These are phyloP conservation scores for Dendrolimus pini DNA, from an alignment of 2,888 invertebrate species.

Conservation along the genomic window DNA sequence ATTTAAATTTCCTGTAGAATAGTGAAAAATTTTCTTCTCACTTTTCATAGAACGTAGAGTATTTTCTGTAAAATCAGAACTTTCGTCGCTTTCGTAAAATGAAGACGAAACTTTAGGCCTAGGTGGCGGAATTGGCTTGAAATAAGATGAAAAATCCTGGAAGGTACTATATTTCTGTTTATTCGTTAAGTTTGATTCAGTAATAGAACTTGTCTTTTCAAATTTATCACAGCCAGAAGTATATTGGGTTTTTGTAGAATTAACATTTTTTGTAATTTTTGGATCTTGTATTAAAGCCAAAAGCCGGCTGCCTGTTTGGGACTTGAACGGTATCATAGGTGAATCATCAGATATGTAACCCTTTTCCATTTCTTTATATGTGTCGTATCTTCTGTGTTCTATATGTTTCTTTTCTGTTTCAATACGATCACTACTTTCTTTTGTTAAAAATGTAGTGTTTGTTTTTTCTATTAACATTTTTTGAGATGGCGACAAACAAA, in stretches of 20 bases:
- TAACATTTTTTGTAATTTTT: conserved; percentile 45
- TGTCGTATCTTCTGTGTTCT: conserved; percentile 69
- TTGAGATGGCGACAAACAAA: conserved; percentile 86
- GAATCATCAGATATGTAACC: conserved; percentile 8
- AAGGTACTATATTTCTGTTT: conserved; percentile 14
- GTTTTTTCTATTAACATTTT: conserved; percentile 76
- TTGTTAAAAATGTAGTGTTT: conserved; percentile 58
- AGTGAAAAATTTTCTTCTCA: conserved; percentile 59
- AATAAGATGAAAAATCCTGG: conserved; percentile 25
- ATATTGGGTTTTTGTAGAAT: conserved; percentile 29
- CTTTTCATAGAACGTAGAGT: conserved; percentile 53
- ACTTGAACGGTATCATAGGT: conserved; percentile 55
- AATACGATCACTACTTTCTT: conserved; percentile 78
- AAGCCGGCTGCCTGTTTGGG: conserved; percentile 76
- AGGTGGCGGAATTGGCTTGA: conserved; percentile 59
- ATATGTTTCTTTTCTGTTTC: conserved; percentile 83
- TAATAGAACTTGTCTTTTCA: conserved; percentile 21
- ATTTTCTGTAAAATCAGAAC: conserved; percentile 55
- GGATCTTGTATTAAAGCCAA: conserved; percentile 79
- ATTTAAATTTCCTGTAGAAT: conserved; percentile 62
- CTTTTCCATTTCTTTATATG: not conserved
- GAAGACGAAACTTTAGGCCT: conserved; percentile 53
- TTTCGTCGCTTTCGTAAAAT: conserved; percentile 64
- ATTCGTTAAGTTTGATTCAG: conserved; percentile 19
- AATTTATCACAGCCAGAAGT: conserved; percentile 30